phyloP scores from a whole-genome alignment of 2,113 vertebrate genomes.

The Tonatia bakeri region DNA sequence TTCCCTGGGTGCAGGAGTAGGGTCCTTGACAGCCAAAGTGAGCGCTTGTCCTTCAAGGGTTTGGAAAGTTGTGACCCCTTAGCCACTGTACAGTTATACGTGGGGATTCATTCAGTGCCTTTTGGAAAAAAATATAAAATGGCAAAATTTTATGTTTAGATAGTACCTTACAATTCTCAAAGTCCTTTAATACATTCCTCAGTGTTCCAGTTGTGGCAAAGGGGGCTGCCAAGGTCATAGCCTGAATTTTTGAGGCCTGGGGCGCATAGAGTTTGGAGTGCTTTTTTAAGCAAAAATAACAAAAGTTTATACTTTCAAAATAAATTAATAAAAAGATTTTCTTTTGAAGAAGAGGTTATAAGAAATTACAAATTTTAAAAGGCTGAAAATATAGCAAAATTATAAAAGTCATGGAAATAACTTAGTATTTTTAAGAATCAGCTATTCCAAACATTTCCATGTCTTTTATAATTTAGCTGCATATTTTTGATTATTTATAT shows the following conservation, averaged over 20 bases:
- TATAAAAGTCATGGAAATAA: not conserved
- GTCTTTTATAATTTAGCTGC: not conserved
- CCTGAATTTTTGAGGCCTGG: not conserved
- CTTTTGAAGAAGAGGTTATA: not conserved
- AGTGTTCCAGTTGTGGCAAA: not conserved
- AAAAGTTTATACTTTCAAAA: conserved; percentile 10
- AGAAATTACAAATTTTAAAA: not conserved
- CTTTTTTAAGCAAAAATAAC: not conserved
- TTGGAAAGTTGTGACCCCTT: not conserved
- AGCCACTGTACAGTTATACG: not conserved
- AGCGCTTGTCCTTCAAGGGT: not conserved
- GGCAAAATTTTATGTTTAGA: not conserved
- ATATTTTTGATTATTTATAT: not conserved
- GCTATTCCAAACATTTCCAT: not conserved
- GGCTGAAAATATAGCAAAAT: not conserved
- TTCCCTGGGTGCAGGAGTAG: not conserved
- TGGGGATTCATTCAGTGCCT: not conserved
- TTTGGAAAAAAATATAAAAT: not conserved
- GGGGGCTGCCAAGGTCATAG: not conserved
- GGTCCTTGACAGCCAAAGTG: not conserved
- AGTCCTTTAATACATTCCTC: not conserved
- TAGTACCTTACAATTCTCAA: not conserved
- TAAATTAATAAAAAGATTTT: not conserved
- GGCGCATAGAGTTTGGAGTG: not conserved
- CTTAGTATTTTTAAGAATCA: not conserved